Percentiles rank a stretch among this genome's conserved stretches.
These are phyloP conservation scores for Xiphophorus hellerii DNA, from an alignment of 2,113 vertebrate species.

Conservation along the genomic window DNA sequence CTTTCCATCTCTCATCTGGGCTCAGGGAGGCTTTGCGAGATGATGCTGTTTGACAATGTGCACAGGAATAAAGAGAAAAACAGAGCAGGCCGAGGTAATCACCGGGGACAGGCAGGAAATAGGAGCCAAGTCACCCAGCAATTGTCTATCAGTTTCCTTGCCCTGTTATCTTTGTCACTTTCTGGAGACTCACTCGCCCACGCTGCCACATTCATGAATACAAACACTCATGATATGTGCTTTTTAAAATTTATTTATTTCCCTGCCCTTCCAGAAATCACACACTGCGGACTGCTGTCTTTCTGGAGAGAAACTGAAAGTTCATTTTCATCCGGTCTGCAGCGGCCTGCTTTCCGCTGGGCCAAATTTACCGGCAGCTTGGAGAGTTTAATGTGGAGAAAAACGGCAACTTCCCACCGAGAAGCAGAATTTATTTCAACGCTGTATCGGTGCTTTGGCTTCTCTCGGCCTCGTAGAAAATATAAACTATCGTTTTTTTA, in stretches of 20 bases:
- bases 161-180: slow-evolving; percentile 47
- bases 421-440: neutral
- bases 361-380: neutral
- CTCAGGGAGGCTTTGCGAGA: slow-evolving; percentile 13
- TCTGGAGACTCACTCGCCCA: slow-evolving; percentile 26
- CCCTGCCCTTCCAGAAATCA: slow-evolving; percentile 1
- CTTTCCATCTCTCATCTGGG: slow-evolving; percentile 15
- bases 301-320: neutral
- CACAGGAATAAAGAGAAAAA: slow-evolving; percentile 30
- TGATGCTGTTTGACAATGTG: slow-evolving; percentile 47
- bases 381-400: neutral
- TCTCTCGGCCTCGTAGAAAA: neutral
- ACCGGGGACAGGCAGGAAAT: slow-evolving; percentile 33
- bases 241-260: neutral
- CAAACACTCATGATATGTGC: slow-evolving; percentile 11
- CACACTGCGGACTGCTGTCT: neutral
- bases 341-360: neutral
- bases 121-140: slow-evolving; percentile 29
- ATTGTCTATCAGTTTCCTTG: slow-evolving; percentile 45
- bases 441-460: neutral
- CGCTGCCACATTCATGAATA: slow-evolving; percentile 6
- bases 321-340: neutral
- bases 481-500: neutral
- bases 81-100: slow-evolving; percentile 48
- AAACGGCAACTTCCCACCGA: neutral